Conservation (phyloP, 2,113 vertebrate genomes). For the Myocastor coypus region DNA sequence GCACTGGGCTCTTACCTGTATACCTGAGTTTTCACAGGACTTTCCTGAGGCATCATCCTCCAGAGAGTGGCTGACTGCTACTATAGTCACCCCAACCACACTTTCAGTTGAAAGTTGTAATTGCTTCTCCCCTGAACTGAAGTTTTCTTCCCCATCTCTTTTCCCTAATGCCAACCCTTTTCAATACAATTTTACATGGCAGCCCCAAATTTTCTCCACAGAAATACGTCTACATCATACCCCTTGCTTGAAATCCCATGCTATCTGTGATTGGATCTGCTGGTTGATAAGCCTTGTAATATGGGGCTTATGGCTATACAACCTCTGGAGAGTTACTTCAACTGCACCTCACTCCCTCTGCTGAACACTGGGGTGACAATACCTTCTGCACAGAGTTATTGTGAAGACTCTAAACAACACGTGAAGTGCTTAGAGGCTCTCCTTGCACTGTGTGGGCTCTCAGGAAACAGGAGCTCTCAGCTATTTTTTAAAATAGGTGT, state of each 20-base stretch:
- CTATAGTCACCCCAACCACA: not conserved
- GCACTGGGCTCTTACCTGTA: not conserved
- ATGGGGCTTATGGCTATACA: not conserved
- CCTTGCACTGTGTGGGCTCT: not conserved
- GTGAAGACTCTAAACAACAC: not conserved
- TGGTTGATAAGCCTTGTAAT: not conserved
- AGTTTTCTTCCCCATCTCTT: not conserved
- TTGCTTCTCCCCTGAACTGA: not conserved
- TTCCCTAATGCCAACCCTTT: not conserved
- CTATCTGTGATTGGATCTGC: not conserved
- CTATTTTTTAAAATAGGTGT: not conserved
- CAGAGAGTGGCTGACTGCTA: not conserved
- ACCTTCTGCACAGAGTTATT: no score
- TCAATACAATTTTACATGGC: not conserved
- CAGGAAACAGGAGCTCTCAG: conserved; percentile 44
- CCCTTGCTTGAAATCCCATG: not conserved
- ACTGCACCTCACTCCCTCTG: not conserved
- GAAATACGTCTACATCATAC: not conserved
- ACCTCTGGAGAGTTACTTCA: not conserved
- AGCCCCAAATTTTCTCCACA: not conserved
- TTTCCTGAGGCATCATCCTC: not conserved
- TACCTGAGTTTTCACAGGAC: not conserved
- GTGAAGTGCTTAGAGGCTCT: not conserved
- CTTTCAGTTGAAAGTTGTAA: not conserved
- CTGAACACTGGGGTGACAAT: not conserved